Evolutionary conservation across 2,113 vertebrate genomes (phyloP), one percentile per base, ranked within the genome.

Genomic region (Arothron firmamentum): DNA sequence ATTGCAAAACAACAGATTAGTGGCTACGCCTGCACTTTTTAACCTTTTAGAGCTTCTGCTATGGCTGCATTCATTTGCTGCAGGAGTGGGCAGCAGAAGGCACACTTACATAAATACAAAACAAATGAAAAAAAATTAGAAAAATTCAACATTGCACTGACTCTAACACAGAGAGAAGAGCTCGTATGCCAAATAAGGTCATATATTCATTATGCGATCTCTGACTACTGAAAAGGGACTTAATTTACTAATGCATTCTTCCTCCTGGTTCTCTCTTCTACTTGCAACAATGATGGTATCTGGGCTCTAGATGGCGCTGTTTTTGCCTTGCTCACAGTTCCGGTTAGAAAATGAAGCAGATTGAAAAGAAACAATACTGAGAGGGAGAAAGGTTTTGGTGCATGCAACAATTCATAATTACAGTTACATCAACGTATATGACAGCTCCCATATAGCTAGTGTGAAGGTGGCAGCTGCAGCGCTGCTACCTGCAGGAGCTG

Each of bases 271-370:
- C 12, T 4, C 34, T 12, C 9, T 12, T 38, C 34, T 45, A 14
- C 15, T 56, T 57, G 59, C 38, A 52, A 77, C 60, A 61, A 59
- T 82, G 57, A 19, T 0, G 5, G 11, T 13, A 20, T 71, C 10
- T 68, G 56, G 53, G n/a, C 87, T 17, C 78, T 85, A 85, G 87
- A 83, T 81, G 87, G 85, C 20, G 81, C 83, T 83, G 72, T 75
- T 77, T 71, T 12, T 14, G 43, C 21, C 25, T 2, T 23, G 42
- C 11, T 9, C 14, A 18, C 19, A 28, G 16, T 17, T 7, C 15
- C 25, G 15, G 43, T 43, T 59, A 46, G 60, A 52, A 52, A 52
- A 20, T 18, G 63, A 18, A 12, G 13, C 17, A 18, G 11, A 52
- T 46, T 42, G 38, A 59, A 41, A 67, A 15, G 28, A 48, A 14